Percentiles rank a stretch among this genome's conserved stretches.
Conservation (phyloP, 2,888 invertebrate species). For the Dysmachus trigonus region DNA sequence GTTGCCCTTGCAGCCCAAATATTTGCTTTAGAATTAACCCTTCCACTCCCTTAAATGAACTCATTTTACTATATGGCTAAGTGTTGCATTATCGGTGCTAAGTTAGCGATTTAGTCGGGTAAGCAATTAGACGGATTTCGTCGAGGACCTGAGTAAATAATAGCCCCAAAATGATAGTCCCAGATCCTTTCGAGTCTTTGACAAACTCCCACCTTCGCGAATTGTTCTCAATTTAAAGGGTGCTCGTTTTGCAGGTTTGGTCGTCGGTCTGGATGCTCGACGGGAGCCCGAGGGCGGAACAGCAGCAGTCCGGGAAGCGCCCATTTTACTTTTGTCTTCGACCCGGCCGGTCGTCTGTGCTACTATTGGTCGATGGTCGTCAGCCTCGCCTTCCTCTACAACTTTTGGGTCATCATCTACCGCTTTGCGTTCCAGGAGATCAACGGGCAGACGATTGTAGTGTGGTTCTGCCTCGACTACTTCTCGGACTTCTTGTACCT, state of each 20-base stretch:
- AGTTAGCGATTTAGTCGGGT: neutral
- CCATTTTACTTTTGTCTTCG: conserved; percentile 96
- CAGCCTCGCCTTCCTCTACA: conserved; percentile 94
- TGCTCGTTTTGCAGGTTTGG: conserved; percentile 51
- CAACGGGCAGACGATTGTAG: conserved; percentile 87
- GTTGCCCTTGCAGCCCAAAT: neutral
- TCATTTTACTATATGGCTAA: neutral
- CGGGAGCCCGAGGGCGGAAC: conserved; percentile 52
- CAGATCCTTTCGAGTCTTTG: neutral
- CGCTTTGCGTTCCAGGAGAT: conserved; percentile 99
- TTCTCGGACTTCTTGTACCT: conserved; percentile 95
- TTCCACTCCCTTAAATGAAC: neutral
- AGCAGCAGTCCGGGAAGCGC: conserved; percentile 56
- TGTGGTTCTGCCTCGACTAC: conserved; percentile 98
- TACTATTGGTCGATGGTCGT: conserved; percentile 98
- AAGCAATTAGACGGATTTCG: neutral
- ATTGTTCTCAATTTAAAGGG: neutral
- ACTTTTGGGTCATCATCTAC: conserved; percentile 98
- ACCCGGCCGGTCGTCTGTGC: conserved; percentile 95
- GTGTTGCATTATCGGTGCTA: neutral
- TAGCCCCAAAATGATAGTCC: neutral
- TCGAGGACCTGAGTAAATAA: neutral
- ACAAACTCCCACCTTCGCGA: neutral
- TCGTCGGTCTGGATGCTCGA: conserved; percentile 53
- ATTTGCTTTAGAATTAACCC: neutral